These are phyloP conservation scores for Cryptocephalus primarius DNA, from an alignment of 2,888 invertebrate genomes.

Conservation along the genomic window DNA sequence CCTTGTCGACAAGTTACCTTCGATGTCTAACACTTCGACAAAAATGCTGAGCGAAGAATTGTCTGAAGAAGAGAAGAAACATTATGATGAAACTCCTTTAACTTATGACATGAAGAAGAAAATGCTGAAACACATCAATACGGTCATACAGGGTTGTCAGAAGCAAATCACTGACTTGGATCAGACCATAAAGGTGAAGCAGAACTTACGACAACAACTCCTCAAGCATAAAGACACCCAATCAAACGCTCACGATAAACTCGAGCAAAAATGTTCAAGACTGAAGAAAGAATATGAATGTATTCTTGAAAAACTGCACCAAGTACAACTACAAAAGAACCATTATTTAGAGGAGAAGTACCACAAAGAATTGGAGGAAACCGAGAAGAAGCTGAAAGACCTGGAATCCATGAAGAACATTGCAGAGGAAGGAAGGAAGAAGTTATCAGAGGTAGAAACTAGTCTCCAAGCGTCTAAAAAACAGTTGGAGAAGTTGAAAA, in stretches of 20 bases:
- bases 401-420: conserved; percentile 36
- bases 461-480: conserved; percentile 64
- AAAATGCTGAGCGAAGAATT: conserved; percentile 20
- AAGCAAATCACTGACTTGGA: conserved; percentile 59
- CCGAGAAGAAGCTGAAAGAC: conserved; percentile 34
- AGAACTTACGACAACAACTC: conserved; percentile 62
- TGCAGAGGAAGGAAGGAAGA: conserved; percentile 50
- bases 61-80: conserved; percentile 14
- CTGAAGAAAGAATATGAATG: conserved; percentile 49
- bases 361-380: conserved; percentile 35
- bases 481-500: conserved; percentile 63
- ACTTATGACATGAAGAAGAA: conserved; percentile 27
- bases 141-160: conserved; percentile 21
- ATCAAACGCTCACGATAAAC: conserved; percentile 45
- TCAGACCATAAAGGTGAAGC: conserved; percentile 54
- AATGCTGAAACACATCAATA: conserved; percentile 27
- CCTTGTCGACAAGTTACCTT: conserved; percentile 30
- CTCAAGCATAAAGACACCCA: conserved; percentile 47
- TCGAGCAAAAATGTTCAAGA: conserved; percentile 52
- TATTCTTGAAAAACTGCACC: conserved; percentile 44
- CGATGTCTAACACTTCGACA: conserved; percentile 16
- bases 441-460: conserved; percentile 60
- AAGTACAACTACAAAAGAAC: conserved; percentile 38
- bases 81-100: conserved; percentile 11
- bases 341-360: conserved; percentile 27